Conservation (phyloP, 2,113 vertebrate genomes). For the Indicator indicator region DNA sequence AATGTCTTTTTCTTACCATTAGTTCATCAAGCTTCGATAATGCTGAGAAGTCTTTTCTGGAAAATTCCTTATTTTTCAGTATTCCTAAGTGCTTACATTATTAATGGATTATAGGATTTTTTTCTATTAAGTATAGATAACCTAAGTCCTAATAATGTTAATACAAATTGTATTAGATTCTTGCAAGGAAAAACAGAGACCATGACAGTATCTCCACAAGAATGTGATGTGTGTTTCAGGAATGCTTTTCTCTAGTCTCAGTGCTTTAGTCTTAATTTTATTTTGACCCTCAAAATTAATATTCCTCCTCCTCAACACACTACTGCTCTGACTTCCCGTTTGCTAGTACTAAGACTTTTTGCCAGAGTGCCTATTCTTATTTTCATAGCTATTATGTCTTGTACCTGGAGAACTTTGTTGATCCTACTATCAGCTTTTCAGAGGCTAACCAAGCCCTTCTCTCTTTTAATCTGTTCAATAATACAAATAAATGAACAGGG, state of each 20-base stretch:
- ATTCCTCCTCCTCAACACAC: neutral
- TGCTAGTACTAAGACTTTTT: neutral
- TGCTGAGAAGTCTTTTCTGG: neutral
- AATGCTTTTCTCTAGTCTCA: constrained; percentile 7
- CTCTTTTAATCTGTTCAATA: constrained; percentile 42
- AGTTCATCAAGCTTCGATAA: neutral
- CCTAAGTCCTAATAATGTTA: neutral
- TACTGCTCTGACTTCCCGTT: neutral
- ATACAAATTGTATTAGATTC: neutral
- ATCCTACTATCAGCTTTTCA: constrained; percentile 41
- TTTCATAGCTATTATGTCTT: constrained; percentile 9
- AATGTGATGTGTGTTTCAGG: constrained; percentile 15
- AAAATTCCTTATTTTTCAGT: neutral
- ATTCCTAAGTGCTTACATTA: neutral
- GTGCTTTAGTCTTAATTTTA: constrained; percentile 18
- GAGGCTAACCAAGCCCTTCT: neutral
- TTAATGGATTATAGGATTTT: neutral
- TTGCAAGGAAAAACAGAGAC: neutral
- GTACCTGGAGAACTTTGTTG: neutral
- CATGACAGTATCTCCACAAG: neutral
- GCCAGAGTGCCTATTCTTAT: neutral
- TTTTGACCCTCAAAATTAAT: constrained; percentile 45
- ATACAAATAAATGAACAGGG: constrained; percentile 21
- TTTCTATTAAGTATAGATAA: neutral
- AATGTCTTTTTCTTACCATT: neutral